Base-by-base conservation (phyloP, 2,888 invertebrate genomes). In the Acrobasis repandana region DNA sequence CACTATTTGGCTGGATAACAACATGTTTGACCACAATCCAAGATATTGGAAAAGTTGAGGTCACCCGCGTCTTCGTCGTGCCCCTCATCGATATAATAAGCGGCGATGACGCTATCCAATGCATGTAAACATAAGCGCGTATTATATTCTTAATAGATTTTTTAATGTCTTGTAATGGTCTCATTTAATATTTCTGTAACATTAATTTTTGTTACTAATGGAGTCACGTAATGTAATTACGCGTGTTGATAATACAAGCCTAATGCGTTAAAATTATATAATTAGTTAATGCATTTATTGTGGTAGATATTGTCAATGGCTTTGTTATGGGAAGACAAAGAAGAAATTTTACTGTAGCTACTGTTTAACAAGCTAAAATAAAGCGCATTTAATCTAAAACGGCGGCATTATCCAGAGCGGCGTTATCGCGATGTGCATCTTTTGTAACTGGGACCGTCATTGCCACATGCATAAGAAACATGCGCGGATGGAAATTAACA, bases 41-140 rank as follows among this genome's bases (percentile, higher is more conserved):
- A 69, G 75, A 72, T 73, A 70, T 75, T 64, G 70, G 65, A 71
- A 67, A 68, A 68, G 67, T 66, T 79, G 79, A 83, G 85, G 80
- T 87, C 84, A 83, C 65, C 65, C 65, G 59, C 43, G 51, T 56
- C 56, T 58, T 62, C 38, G 36, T 66, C 61, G 67, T 73, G 73
- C 77, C 80, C 75, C 79, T 84, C 83, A 85, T 82, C 79, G 79
- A 80, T 86, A 85, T 82, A 76, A 83, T 82, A 85, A 82, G 74
- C 68, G 66, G 61, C 64, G 82, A 80, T 85, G 85, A 86, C 70
- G 65, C 66, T 65, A 67, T 66, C 63, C 64, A 64, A 72, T 70
- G 64, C 65, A 68, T 74, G 67, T 70, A 69, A 68, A 78, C 70
- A 71, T 65, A 67, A 65, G 10, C 16, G 18, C 10, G 46, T 9